Evolutionary conservation across 2,113 vertebrate genomes (phyloP).

Genomic region (Pachypanchax playfairii): DNA sequence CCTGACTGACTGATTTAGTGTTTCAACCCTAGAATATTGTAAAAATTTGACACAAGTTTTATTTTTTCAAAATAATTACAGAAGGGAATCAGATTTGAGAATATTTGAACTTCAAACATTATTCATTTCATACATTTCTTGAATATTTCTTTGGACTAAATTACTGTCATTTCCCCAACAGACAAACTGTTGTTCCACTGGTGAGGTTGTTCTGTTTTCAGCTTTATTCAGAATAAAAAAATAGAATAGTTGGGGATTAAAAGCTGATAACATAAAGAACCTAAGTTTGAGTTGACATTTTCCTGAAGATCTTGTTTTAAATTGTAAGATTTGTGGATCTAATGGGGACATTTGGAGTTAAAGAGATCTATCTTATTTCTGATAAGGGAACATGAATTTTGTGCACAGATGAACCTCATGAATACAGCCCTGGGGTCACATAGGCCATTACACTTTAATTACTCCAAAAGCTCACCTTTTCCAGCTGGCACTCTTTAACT

Average conservation of each 20-base stretch:
- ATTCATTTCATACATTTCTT: no score
- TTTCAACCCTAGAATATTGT: no score
- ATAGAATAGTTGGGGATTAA: not conserved
- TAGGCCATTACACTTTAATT: conserved; percentile 61
- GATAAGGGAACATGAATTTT: conserved; percentile 39
- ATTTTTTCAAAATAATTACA: no score
- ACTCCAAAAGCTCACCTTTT: conserved; percentile 75
- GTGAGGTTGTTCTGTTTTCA: not conserved
- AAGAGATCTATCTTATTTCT: conserved; percentile 34
- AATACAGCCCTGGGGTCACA: conserved; percentile 56
- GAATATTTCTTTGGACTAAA: no score
- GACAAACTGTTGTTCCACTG: no score
- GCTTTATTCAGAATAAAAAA: not conserved
- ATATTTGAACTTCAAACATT: not conserved
- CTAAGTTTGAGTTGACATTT: no score
- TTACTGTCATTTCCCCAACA: no score
- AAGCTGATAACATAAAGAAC: no score
- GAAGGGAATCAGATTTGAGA: not conserved
- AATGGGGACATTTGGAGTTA: conserved; percentile 20
- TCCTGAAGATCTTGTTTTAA: not conserved
- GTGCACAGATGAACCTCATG: conserved; percentile 53
- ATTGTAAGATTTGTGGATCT: conserved; percentile 2
- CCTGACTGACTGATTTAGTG: no score
- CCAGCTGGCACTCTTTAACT: conserved; percentile 75
- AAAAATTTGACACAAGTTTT: no score